A percentile compares a stretch with the other conserved stretches of the same genome.
phyloP scores from a whole-genome alignment of 1,140 invertebrate genomes.

The Panulirus ornatus region DNA sequence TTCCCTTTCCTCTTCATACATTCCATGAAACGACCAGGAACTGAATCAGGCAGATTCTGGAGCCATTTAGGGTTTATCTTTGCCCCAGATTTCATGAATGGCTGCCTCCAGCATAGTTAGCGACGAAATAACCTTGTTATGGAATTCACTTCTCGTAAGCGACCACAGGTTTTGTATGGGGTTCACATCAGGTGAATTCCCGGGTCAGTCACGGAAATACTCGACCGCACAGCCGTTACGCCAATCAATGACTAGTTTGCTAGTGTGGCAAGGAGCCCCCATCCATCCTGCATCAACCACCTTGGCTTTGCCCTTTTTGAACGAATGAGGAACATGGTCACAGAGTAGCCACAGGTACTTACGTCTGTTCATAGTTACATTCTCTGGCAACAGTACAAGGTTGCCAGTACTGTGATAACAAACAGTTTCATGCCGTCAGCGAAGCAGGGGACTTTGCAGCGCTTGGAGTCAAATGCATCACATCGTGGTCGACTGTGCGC shows the following conservation, averaged over 20 bases:
- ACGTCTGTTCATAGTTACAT: neutral
- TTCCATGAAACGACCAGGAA: too few relatives aligned
- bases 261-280: conserved; percentile 5
- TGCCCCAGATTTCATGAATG: neutral
- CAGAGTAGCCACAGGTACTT: neutral
- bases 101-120: neutral
- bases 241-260: neutral
- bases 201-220: neutral
- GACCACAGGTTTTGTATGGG: conserved; percentile 1
- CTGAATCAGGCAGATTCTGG: neutral
- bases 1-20: too few relatives aligned
- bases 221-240: neutral
- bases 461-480: too few relatives aligned
- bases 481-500: too few relatives aligned
- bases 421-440: too few relatives aligned
- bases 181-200: neutral
- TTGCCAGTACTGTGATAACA: neutral
- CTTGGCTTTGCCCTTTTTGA: neutral
- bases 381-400: neutral
- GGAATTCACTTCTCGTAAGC: neutral
- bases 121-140: neutral
- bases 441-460: too few relatives aligned
- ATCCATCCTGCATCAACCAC: neutral
- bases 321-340: neutral
- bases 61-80: too few relatives aligned